Evolutionary conservation across 2,797 vertebrate genomes (phyloP).

Genomic region (Bovichtus variegatus): DNA sequence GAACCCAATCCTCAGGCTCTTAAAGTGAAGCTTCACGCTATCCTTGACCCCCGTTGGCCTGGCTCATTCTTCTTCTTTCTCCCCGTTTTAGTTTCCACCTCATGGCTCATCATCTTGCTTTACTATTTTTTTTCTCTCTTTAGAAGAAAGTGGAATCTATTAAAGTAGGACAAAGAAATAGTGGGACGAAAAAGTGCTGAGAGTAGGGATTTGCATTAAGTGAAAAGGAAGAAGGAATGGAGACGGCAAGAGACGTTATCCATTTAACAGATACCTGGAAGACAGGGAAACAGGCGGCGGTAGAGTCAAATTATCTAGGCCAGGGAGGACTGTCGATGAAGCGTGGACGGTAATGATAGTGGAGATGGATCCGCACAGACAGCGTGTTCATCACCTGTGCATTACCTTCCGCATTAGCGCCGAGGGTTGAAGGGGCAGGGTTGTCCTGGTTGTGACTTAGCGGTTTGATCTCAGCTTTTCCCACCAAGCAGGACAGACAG

Average conservation of each 20-base stretch:
- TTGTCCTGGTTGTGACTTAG: slow-evolving; percentile 36
- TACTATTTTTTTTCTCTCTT: slow-evolving; percentile 8
- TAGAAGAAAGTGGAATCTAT: slow-evolving; percentile 59
- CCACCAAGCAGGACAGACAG: not conserved
- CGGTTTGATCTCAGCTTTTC: slow-evolving; percentile 22
- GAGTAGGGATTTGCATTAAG: slow-evolving; percentile 67
- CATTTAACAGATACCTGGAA: slow-evolving; percentile 69
- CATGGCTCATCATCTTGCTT: slow-evolving; percentile 35
- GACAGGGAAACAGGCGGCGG: slow-evolving; percentile 54
- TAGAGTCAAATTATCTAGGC: slow-evolving; percentile 49
- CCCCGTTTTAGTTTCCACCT: slow-evolving; percentile 27
- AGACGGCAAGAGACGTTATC: slow-evolving; percentile 59
- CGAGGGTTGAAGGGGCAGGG: slow-evolving; percentile 23
- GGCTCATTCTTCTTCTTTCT: slow-evolving; percentile 47
- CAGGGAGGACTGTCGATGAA: slow-evolving; percentile 33
- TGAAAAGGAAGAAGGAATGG: slow-evolving; percentile 53
- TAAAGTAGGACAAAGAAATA: slow-evolving; percentile 75
- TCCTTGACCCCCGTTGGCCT: slow-evolving; percentile 43
- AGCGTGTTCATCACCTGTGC: slow-evolving; percentile 44
- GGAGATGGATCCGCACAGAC: slow-evolving; percentile 39
- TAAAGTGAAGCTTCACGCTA: slow-evolving; percentile 36
- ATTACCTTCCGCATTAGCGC: slow-evolving; percentile 53
- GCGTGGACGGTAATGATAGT: slow-evolving; percentile 40
- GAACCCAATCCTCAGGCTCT: slow-evolving; percentile 54
- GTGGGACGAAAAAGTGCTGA: slow-evolving; percentile 64